Evolutionary conservation across 2,113 vertebrate genomes (phyloP).

Genomic region (Meles meles): DNA sequence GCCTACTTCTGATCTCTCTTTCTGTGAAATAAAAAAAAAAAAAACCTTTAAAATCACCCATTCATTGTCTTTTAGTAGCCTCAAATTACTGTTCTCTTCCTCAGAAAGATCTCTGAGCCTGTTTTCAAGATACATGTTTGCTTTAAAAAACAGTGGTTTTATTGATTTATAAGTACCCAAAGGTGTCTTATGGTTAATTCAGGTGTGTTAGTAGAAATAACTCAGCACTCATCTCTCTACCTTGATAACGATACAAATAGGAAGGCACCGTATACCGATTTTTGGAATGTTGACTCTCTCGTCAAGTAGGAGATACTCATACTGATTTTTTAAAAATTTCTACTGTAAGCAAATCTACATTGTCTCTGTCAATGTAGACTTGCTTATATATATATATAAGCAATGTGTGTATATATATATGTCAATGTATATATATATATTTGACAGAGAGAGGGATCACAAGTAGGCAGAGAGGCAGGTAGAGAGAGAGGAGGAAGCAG

Average conservation of each 20-base stretch:
- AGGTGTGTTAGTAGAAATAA: constrained; percentile 46
- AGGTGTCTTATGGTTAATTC: constrained; percentile 41
- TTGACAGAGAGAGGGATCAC: too few species aligned
- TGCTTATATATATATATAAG: too few species aligned
- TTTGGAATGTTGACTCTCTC: neutral
- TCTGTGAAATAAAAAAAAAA: too few species aligned
- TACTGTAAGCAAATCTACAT: neutral
- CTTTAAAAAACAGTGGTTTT: constrained; percentile 15
- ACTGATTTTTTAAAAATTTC: neutral
- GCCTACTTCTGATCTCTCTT: too few species aligned
- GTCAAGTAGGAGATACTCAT: neutral
- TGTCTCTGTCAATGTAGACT: neutral
- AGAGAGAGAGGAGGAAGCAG: too few species aligned
- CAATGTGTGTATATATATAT: too few species aligned
- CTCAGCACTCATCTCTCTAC: neutral
- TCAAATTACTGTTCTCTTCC: neutral
- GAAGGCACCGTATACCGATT: neutral
- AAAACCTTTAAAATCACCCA: neutral
- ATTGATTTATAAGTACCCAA: constrained; percentile 41
- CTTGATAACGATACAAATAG: neutral
- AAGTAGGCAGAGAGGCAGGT: too few species aligned
- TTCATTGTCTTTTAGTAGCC: neutral
- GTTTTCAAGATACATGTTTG: constrained; percentile 8
- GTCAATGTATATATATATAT: too few species aligned
- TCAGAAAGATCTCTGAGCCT: constrained; percentile 7